Percentiles rank a stretch among this genome's conserved stretches.
Evolutionary conservation across 2,888 invertebrate species (phyloP).

Genomic region (Rhabditophanes sp.): DNA sequence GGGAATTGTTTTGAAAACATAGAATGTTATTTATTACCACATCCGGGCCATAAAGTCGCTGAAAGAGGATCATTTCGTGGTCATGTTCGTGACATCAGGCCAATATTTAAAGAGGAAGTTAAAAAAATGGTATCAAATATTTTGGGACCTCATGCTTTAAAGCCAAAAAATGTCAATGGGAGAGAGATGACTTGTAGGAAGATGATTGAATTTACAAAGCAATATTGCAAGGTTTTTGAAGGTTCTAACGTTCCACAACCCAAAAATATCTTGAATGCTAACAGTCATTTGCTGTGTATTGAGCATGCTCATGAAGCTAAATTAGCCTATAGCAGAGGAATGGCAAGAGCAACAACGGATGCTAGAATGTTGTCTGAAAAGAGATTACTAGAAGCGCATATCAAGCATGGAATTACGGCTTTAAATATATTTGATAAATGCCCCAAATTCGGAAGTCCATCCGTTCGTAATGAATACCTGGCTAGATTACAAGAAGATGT

Average conservation of each 20-base stretch:
- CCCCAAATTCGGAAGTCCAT: conserved; percentile 35
- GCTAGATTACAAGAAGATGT: conserved; percentile 38
- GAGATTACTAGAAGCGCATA: conserved; percentile 24
- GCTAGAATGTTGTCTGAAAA: conserved; percentile 39
- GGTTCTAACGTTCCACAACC: conserved; percentile 26
- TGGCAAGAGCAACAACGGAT: conserved; percentile 32
- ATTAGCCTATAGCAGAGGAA: conserved; percentile 27
- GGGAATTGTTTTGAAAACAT: conserved; percentile 28
- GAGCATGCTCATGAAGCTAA: conserved; percentile 38
- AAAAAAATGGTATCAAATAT: conserved; percentile 30
- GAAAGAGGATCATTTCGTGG: conserved; percentile 23
- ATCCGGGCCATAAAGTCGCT: conserved; percentile 40
- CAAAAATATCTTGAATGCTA: conserved; percentile 32
- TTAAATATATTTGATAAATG: conserved; percentile 35
- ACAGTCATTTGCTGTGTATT: conserved; percentile 17
- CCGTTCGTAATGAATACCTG: conserved; percentile 23
- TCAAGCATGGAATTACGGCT: conserved; percentile 31
- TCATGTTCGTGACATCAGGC: conserved; percentile 23
- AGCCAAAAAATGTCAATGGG: conserved; percentile 33
- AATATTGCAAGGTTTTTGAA: conserved; percentile 32
- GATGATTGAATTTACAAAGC: conserved; percentile 29
- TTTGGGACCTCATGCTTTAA: conserved; percentile 23
- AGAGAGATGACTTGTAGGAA: conserved; percentile 34
- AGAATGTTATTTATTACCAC: conserved; percentile 30
- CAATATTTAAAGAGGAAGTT: conserved; percentile 33